These are phyloP conservation scores for Artibeus lituratus DNA, from an alignment of 2,797 vertebrate genomes.

Conservation along the genomic window DNA sequence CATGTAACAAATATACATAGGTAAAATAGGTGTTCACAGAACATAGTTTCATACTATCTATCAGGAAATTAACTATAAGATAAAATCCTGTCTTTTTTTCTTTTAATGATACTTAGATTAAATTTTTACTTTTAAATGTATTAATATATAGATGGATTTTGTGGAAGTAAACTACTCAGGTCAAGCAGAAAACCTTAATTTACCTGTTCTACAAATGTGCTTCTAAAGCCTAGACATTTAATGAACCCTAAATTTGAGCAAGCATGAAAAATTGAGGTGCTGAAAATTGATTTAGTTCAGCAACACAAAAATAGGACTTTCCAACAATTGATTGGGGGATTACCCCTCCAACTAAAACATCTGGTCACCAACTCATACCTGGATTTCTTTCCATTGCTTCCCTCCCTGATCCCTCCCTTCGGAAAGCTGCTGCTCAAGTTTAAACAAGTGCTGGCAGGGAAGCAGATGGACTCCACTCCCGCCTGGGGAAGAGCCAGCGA, in stretches of 20 bases:
- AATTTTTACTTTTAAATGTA: background rate
- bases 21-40: background rate
- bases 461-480: slow-evolving; percentile 51
- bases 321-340: slow-evolving; percentile 36
- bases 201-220: background rate
- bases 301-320: slow-evolving; percentile 36
- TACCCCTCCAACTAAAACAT: slow-evolving; percentile 67
- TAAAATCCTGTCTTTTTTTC: background rate
- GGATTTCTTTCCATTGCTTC: slow-evolving; percentile 29
- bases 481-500: slow-evolving; percentile 70
- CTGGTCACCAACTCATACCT: slow-evolving; percentile 70
- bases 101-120: background rate
- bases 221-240: background rate
- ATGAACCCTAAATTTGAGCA: background rate
- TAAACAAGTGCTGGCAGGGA: slow-evolving; percentile 69
- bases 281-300: slow-evolving; percentile 55
- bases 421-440: slow-evolving; percentile 54
- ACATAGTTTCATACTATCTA: background rate
- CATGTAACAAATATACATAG: background rate
- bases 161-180: slow-evolving; percentile 19
- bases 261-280: background rate
- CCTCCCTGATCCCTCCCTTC: slow-evolving; percentile 28
- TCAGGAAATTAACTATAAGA: background rate
- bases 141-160: background rate
- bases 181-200: slow-evolving; percentile 12